phyloP scores from a whole-genome alignment of 2,113 vertebrate genomes.

The Cryptomyrus ogoouensis region DNA sequence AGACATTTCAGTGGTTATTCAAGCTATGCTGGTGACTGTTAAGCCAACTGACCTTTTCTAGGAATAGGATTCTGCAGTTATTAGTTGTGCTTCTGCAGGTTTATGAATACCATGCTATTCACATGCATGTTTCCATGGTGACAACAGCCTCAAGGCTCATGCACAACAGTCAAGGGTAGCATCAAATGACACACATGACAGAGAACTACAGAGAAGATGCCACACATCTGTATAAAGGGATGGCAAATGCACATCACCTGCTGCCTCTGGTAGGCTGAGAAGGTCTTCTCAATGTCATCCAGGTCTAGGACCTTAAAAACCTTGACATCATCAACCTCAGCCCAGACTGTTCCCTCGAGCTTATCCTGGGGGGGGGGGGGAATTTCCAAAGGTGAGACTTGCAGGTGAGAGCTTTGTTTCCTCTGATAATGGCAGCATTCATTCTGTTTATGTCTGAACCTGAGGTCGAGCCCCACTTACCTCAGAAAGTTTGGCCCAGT shows the following conservation, averaged over 20 bases:
- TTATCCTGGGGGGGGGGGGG: conserved; percentile 71
- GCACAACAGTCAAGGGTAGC: background rate
- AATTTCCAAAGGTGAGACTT: background rate
- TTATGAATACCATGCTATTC: background rate
- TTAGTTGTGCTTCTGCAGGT: background rate
- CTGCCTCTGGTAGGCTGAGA: conserved; percentile 97
- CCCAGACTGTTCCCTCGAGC: conserved; percentile 87
- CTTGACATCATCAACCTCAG: conserved; percentile 79
- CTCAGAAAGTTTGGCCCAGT: conserved; percentile 93
- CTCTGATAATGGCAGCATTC: background rate
- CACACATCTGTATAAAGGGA: background rate
- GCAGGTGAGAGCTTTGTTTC: background rate
- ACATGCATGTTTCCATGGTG: background rate
- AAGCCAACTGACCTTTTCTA: background rate
- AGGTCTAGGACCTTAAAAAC: conserved; percentile 93
- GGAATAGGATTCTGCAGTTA: background rate
- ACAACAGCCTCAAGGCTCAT: background rate
- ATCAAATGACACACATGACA: background rate
- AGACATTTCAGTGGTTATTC: background rate
- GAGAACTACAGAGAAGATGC: background rate
- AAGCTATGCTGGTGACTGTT: background rate
- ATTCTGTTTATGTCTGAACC: background rate
- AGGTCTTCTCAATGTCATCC: conserved; percentile 89
- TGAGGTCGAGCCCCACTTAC: conserved; percentile 51
- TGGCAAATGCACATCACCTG: conserved; percentile 69